phyloP scores from a whole-genome alignment of 2,113 vertebrate genomes.

The Cacatua alba region DNA sequence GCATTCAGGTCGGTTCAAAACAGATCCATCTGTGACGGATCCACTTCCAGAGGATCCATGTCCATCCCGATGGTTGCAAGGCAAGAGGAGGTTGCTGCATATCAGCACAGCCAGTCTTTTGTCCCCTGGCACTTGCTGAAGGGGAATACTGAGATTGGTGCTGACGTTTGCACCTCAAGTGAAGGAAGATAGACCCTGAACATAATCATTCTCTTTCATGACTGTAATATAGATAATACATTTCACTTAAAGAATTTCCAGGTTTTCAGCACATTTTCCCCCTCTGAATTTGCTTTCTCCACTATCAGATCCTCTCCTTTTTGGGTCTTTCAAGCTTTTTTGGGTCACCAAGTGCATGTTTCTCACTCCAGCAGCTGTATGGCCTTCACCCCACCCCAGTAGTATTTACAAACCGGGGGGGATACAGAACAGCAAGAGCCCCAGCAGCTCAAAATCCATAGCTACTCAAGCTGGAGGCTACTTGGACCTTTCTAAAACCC shows the following conservation, averaged over 20 bases:
- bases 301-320: background rate
- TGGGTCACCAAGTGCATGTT: background rate
- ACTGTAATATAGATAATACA: background rate
- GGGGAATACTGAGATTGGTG: background rate
- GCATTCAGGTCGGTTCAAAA: background rate
- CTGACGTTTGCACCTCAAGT: background rate
- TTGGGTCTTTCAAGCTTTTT: background rate
- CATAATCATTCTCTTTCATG: background rate
- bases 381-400: background rate
- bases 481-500: background rate
- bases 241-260: background rate
- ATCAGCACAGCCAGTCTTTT: background rate
- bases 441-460: background rate
- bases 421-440: background rate
- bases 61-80: background rate
- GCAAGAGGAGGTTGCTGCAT: background rate
- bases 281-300: background rate
- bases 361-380: background rate
- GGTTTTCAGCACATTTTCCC: background rate
- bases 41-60: background rate
- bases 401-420: background rate
- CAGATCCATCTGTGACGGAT: background rate
- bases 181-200: background rate
- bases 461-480: background rate
- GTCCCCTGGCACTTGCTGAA: background rate